Evolutionary conservation across 2,113 vertebrate genomes (phyloP).

Genomic region (Panurus biarmicus): DNA sequence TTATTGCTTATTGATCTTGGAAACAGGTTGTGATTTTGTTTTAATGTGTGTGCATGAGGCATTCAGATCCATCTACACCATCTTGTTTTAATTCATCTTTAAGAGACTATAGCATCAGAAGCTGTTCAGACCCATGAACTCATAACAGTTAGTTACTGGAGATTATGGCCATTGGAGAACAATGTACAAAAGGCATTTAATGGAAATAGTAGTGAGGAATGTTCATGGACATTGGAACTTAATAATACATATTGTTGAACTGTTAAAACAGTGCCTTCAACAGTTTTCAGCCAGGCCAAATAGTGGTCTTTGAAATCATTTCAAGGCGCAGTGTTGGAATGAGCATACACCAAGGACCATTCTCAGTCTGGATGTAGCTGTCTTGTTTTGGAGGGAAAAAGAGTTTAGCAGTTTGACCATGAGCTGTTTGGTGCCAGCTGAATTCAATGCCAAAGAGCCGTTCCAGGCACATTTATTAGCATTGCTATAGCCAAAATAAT

Average conservation of each 20-base stretch:
- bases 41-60: not conserved
- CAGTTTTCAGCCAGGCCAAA: not conserved
- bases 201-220: not conserved
- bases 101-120: not conserved
- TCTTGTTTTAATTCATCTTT: not conserved
- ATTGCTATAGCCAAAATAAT: constrained; percentile 1
- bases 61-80: not conserved
- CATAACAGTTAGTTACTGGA: not conserved
- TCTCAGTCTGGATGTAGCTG: not conserved
- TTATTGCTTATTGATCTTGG: not conserved
- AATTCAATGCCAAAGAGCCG: not conserved
- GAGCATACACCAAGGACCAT: not conserved
- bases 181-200: not conserved
- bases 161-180: not conserved
- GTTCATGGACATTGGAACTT: not conserved
- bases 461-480: not conserved
- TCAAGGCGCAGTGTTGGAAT: not conserved
- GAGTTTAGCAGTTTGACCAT: not conserved
- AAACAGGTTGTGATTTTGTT: not conserved
- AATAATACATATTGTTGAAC: not conserved
- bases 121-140: not conserved
- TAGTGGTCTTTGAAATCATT: not conserved
- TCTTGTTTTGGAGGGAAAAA: not conserved
- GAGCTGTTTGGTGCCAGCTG: not conserved
- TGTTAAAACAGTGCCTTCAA: not conserved